These are phyloP conservation scores for Gari tellinella DNA, from an alignment of 2,888 invertebrate genomes.

Conservation along the genomic window DNA sequence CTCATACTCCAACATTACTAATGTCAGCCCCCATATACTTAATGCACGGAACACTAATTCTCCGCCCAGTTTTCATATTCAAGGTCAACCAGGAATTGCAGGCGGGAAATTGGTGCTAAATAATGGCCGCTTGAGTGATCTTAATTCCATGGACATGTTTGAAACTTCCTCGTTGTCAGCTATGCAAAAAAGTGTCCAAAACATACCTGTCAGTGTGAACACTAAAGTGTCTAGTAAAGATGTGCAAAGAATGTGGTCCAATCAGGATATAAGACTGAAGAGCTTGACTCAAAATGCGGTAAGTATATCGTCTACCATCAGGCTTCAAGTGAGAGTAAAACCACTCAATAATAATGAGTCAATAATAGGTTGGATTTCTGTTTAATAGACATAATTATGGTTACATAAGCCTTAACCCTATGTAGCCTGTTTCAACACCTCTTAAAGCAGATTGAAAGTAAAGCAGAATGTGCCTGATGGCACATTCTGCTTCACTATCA, in stretches of 20 bases:
- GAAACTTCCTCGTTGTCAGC: conserved; percentile 40
- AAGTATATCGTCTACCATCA: too few relatives aligned
- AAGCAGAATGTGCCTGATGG: too few relatives aligned
- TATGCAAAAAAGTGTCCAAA: conserved; percentile 57
- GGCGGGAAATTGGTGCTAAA: conserved; percentile 60
- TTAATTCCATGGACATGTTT: conserved; percentile 7
- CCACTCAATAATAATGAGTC: too few relatives aligned
- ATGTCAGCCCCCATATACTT: conserved; percentile 39
- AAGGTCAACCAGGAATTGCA: conserved; percentile 55
- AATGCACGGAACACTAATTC: conserved; percentile 42
- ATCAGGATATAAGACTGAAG: conserved; percentile 75
- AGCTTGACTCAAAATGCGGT: conserved; percentile 59
- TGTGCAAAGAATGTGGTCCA: conserved; percentile 78
- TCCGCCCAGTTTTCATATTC: conserved; percentile 56
- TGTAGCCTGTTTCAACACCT: too few relatives aligned
- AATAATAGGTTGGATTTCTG: neutral
- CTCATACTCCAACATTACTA: conserved; percentile 30
- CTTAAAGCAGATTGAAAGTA: too few relatives aligned
- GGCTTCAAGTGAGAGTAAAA: too few relatives aligned
- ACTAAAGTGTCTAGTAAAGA: conserved; percentile 74
- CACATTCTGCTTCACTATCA: too few relatives aligned
- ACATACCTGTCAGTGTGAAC: conserved; percentile 28
- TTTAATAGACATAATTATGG: neutral
- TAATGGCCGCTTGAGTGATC: conserved; percentile 25
- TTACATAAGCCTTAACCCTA: too few relatives aligned